Evolutionary conservation across 2,888 invertebrate genomes (phyloP).

Genomic region (Drosophila diplacantha): DNA sequence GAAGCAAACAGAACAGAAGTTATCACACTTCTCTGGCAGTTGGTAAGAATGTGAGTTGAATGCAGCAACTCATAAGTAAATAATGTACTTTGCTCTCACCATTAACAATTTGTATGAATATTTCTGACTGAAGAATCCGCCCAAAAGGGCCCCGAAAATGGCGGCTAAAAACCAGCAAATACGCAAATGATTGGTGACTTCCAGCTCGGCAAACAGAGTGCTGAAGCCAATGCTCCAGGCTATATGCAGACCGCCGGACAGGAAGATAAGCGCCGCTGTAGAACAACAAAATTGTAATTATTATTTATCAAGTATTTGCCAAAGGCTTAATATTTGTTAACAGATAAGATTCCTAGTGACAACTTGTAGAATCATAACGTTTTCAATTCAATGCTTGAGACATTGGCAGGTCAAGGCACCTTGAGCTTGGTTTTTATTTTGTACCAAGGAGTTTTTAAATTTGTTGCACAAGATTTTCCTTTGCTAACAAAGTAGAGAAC

Average conservation of each 20-base stretch:
- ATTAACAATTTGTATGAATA: conserved; percentile 55
- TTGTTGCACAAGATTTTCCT: neutral
- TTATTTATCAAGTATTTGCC: conserved; percentile 2
- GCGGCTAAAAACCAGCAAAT: conserved; percentile 67
- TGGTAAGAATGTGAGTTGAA: too few species aligned
- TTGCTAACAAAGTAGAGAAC: neutral
- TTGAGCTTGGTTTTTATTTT: too few species aligned
- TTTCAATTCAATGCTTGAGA: conserved; percentile 4
- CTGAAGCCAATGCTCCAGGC: conserved; percentile 67
- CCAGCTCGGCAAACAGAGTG: conserved; percentile 23
- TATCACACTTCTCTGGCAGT: too few species aligned
- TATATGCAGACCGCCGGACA: conserved; percentile 68
- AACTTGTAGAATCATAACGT: neutral
- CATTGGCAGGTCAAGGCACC: neutral
- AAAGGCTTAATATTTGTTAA: neutral
- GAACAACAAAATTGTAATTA: neutral
- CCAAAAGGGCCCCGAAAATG: conserved; percentile 55
- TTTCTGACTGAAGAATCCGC: conserved; percentile 38
- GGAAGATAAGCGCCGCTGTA: conserved; percentile 58
- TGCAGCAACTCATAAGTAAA: too few species aligned
- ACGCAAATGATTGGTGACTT: conserved; percentile 51
- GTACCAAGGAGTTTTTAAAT: neutral
- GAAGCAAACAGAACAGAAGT: too few species aligned
- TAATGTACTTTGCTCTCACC: conserved; percentile 42
- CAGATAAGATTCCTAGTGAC: conserved; percentile 10